Evolutionary conservation across 37 sponge, comb jelly and placozoan species (phyloP).

Genomic region (Theonella swinhoei): DNA sequence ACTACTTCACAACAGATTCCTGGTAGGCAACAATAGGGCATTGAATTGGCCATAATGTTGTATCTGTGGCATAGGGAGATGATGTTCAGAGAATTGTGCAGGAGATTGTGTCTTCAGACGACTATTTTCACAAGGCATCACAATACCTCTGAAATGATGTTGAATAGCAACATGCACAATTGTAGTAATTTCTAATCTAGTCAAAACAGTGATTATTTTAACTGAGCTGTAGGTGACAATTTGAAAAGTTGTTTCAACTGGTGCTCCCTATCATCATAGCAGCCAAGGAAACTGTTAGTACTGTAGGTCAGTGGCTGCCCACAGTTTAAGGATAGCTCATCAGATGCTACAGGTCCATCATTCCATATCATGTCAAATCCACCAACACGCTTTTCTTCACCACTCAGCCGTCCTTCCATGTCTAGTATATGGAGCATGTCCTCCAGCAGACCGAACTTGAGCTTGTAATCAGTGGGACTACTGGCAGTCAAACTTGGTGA

Average conservation of each 20-base stretch:
- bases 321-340: conserved; percentile 86
- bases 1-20: not conserved
- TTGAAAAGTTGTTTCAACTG: conserved; percentile 76
- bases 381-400: conserved; percentile 93
- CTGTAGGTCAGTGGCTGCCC: conserved; percentile 84
- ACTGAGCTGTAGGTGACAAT: conserved; percentile 18
- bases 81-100: not conserved
- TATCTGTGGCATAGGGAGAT: not conserved
- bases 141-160: too few species aligned
- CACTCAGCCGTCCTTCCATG: conserved; percentile 91
- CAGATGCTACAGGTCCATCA: conserved; percentile 94
- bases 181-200: too few species aligned
- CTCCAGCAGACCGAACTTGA: conserved; percentile 92
- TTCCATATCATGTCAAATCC: conserved; percentile 99
- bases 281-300: conserved; percentile 92
- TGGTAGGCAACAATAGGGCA: not conserved
- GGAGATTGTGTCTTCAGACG: not conserved
- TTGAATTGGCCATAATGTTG: not conserved
- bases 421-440: conserved; percentile 96
- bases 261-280: conserved; percentile 74
- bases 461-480: conserved; percentile 94
- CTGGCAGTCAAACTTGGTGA: conserved; percentile 98
- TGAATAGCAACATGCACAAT: too few species aligned
- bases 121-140: not conserved
- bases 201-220: not conserved